Evolutionary conservation across 2,888 invertebrate species (phyloP), one percentile per base, ranked within the genome.

Genomic region (Limenitis camilla): DNA sequence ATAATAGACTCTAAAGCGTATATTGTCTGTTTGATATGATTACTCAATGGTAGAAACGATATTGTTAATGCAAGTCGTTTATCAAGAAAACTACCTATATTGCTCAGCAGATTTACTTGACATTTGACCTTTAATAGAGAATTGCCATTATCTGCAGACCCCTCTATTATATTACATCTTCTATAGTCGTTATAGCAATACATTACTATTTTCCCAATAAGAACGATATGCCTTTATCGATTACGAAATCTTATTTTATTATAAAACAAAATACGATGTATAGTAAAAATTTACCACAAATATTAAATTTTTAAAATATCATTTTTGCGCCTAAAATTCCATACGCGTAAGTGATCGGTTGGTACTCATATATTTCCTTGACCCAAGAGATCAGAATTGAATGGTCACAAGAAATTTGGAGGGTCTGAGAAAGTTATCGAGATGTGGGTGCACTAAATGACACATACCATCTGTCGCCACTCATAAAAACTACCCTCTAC

Each of bases 401-500:
- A 53, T 49, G 11, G 41, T 45, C 49, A 49, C 47, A 55, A 48
- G 53, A 33, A 56, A 61, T 45, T n/a, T 58, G 52, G 58, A 52
- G 58, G 77, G 49, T 71, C 66, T 54, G 58, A 54, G 52, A 52
- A 52, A 55, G 50, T 61, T 73, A 78, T 59, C 48, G 44, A 47
- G 61, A 63, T 65, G 68, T 74, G 76, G 77, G 73, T 79, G 78
- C 78, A 80, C 69, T 75, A 77, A 81, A 82, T 84, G 86, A 83
- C 84, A 80, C 69, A 72, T 80, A 77, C 72, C 86, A 86, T 84
- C 82, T 87, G 86, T 73, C 68, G 74, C 62, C 67, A 66, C 78
- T 79, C 75, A 85, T 85, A 86, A 86, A 45, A 83, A 76, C 76
- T 65, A 78, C 83, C 84, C 84, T 78, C 78, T 73, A 72, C 72